Evolutionary conservation across 2,888 invertebrate species (phyloP).

Genomic region (Beris chalybata): DNA sequence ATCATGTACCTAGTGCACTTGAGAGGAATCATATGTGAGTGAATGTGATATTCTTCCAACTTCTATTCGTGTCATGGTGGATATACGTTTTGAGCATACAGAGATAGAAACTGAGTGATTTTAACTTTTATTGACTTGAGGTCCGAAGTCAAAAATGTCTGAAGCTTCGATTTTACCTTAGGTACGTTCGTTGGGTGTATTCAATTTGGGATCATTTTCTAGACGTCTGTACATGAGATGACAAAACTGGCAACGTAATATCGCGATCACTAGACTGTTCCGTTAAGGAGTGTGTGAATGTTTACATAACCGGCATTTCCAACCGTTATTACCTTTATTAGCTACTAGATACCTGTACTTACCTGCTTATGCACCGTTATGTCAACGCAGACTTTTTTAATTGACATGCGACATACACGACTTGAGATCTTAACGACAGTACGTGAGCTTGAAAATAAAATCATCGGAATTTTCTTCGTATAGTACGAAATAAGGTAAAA

Average conservation of each 20-base stretch:
- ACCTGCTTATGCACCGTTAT: slow-evolving; percentile 5
- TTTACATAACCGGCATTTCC: slow-evolving; percentile 24
- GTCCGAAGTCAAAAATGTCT: neutral
- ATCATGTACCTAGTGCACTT: slow-evolving; percentile 16
- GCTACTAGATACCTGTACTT: slow-evolving; percentile 1
- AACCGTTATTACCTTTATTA: slow-evolving; percentile 15
- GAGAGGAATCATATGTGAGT: neutral
- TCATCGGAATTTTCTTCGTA: no score
- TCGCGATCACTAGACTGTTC: neutral
- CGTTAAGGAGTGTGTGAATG: slow-evolving; percentile 10
- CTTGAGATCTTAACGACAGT: neutral
- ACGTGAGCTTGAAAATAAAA: slow-evolving; percentile 14
- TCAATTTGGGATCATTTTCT: no score
- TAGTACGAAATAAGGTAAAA: no score
- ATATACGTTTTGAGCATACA: no score
- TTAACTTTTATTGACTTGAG: slow-evolving; percentile 6
- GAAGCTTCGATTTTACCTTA: no score
- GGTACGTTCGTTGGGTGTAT: no score
- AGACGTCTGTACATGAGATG: no score
- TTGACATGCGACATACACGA: slow-evolving; percentile 8
- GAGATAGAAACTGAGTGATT: neutral
- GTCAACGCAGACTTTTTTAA: slow-evolving; percentile 8
- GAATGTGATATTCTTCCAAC: slow-evolving; percentile 10
- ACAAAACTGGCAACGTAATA: no score
- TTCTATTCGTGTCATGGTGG: no score